Percentiles rank a stretch among this genome's conserved stretches.
phyloP scores from a whole-genome alignment of 2,113 vertebrate genomes.

The Edolisoma coerulescens region DNA sequence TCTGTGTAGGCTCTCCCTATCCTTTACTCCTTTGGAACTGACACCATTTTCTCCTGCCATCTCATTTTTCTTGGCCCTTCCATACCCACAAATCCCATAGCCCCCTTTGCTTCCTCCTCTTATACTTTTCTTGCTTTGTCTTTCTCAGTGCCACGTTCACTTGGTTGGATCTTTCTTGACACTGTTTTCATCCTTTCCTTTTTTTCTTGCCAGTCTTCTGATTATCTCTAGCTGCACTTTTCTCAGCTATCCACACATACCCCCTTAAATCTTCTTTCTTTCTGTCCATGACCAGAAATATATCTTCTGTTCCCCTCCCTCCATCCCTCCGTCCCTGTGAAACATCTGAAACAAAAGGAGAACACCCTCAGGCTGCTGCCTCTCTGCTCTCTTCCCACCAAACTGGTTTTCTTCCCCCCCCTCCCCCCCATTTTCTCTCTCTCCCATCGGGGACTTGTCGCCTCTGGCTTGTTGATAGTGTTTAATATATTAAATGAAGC shows the following conservation, averaged over 20 bases:
- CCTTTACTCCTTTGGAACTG: background rate
- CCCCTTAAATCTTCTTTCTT: background rate
- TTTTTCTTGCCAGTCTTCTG: background rate
- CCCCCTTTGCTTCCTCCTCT: background rate
- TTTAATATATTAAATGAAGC: background rate
- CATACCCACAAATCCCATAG: background rate
- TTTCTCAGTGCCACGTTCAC: background rate
- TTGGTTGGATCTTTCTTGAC: background rate
- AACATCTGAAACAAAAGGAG: background rate
- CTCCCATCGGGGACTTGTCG: background rate
- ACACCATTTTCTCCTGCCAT: background rate
- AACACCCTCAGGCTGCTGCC: background rate
- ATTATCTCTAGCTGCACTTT: background rate
- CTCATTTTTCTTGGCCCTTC: background rate
- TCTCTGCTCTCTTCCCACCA: background rate
- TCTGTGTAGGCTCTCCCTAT: no score
- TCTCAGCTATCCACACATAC: background rate
- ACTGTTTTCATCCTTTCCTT: background rate
- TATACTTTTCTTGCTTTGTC: background rate
- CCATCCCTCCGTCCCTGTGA: background rate
- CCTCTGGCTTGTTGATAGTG: background rate
- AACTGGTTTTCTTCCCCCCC: background rate
- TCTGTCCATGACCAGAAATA: background rate
- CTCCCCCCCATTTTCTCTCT: background rate
- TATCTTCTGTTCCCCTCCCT: background rate